Conservation (phyloP, 1,140 invertebrate species). For the Goniozus legneri region DNA sequence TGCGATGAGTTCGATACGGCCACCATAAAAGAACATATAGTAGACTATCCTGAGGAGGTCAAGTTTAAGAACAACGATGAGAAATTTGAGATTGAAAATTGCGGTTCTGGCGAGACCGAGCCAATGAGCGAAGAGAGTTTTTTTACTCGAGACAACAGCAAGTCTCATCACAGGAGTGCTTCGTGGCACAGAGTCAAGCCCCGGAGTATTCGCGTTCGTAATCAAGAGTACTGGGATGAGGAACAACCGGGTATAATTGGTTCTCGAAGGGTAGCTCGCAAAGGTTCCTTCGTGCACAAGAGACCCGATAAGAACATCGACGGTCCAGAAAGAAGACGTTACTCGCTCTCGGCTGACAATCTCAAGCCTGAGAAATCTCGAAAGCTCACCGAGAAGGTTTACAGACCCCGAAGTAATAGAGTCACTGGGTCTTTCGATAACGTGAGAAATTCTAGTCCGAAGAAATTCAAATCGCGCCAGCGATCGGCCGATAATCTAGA, state of each 20-base stretch:
- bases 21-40: no score
- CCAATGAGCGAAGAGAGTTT: not conserved
- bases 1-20: conserved; percentile 42
- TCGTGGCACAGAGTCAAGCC: no score
- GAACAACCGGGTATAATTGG: conserved; percentile 9
- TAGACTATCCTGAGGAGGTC: no score
- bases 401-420: no score
- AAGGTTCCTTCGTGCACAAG: conserved; percentile 36
- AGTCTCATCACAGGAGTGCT: no score
- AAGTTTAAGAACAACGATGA: no score
- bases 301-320: conserved; percentile 11
- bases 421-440: conserved; percentile 48
- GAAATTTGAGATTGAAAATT: conserved; percentile 36
- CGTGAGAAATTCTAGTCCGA: conserved; percentile 28
- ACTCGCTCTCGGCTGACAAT: conserved; percentile 48
- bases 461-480: conserved; percentile 32
- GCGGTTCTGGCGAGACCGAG: conserved; percentile 16
- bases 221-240: conserved; percentile 24
- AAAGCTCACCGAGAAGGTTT: no score
- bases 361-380: no score
- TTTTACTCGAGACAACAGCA: no score
- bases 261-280: conserved; percentile 28
- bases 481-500: conserved; percentile 42
- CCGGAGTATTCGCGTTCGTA: conserved; percentile 22
- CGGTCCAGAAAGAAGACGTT: conserved; percentile 36